A percentile compares a stretch with the other conserved stretches of the same genome.
Evolutionary conservation across 1,140 invertebrate genomes (phyloP).

Genomic region (Oryctes rhinoceros): DNA sequence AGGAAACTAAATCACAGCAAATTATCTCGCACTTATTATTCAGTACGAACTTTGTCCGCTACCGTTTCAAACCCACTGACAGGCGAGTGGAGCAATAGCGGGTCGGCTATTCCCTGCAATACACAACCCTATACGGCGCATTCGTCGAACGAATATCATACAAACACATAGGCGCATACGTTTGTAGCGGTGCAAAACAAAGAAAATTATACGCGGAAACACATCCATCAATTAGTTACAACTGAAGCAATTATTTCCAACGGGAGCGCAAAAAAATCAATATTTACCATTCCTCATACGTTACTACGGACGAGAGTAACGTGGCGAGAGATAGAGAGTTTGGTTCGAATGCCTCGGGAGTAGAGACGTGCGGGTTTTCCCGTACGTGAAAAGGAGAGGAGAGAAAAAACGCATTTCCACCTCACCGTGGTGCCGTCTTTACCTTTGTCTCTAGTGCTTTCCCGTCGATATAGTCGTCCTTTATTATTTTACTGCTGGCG

Average conservation of each 20-base stretch:
- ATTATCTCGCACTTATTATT: not conserved
- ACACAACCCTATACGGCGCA: no score
- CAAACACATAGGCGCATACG: not conserved
- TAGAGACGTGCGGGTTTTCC: not conserved
- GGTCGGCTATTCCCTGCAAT: not conserved
- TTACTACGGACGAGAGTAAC: not conserved
- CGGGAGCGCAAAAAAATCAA: constrained; percentile 21
- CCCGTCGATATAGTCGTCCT: no score
- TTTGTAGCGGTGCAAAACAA: not conserved
- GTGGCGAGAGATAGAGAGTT: not conserved
- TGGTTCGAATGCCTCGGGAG: constrained; percentile 10
- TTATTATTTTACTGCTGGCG: no score
- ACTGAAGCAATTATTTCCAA: constrained; percentile 24
- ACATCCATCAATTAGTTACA: constrained; percentile 28
- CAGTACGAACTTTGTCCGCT: not conserved
- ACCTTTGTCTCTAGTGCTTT: not conserved
- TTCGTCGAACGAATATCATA: no score
- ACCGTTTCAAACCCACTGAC: not conserved
- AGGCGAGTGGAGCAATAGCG: not conserved
- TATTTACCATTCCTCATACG: constrained; percentile 12
- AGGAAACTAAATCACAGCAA: not conserved
- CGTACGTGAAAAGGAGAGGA: not conserved
- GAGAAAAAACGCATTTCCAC: constrained; percentile 7
- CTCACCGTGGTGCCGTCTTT: not conserved
- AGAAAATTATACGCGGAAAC: constrained; percentile 16